Evolutionary conservation across 1,140 invertebrate genomes (phyloP).

Genomic region (Orchesella cincta): DNA sequence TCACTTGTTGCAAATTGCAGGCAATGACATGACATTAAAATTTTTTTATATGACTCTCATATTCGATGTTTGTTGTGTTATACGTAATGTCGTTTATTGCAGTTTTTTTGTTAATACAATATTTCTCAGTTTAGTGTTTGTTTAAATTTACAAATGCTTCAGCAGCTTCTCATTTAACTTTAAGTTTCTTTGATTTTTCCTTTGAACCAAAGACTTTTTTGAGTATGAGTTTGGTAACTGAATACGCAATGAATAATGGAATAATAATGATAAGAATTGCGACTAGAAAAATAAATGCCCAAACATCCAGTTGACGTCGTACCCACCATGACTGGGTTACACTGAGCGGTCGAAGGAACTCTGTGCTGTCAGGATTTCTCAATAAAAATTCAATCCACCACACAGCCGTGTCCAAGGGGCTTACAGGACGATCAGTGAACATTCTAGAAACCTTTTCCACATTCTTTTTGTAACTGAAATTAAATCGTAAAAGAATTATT

Average conservation of each 20-base stretch:
- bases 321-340: slow-evolving; percentile 17
- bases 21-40: too few relatives aligned
- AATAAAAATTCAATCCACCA: slow-evolving; percentile 16
- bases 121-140: too few relatives aligned
- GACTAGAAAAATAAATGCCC: neutral
- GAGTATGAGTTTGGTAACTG: neutral
- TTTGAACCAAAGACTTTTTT: neutral
- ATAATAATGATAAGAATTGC: neutral
- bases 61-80: too few relatives aligned
- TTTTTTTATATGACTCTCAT: too few relatives aligned
- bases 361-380: neutral
- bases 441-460: neutral
- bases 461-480: neutral
- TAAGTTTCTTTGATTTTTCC: neutral
- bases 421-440: neutral
- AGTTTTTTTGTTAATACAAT: too few relatives aligned
- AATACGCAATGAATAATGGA: neutral
- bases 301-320: neutral
- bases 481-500: neutral
- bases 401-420: neutral
- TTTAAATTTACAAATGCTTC: too few relatives aligned
- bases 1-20: too few relatives aligned
- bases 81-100: too few relatives aligned
- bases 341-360: neutral
- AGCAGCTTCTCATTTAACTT: too few relatives aligned